Evolutionary conservation across 1,140 invertebrate species (phyloP).

Genomic region (Orussus abietinus): DNA sequence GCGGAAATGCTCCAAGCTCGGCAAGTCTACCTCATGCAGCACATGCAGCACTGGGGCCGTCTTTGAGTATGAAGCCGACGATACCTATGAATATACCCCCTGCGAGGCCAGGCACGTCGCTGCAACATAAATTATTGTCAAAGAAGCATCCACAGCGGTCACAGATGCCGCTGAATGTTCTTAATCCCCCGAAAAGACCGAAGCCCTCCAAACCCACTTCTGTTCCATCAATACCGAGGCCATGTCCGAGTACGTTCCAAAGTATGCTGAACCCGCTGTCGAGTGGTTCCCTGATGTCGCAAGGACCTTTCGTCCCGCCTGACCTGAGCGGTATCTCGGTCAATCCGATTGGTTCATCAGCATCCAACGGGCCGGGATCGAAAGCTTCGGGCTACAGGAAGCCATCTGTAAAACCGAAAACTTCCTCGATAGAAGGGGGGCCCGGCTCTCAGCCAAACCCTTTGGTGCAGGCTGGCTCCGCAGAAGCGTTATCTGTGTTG

Average conservation of each 20-base stretch:
- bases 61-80: conserved; percentile 25
- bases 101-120: conserved; percentile 23
- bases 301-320: conserved; percentile 25
- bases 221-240: no score
- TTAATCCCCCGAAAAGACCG: conserved; percentile 24
- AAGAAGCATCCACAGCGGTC: conserved; percentile 39
- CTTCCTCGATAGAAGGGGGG: conserved; percentile 16
- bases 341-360: conserved; percentile 21
- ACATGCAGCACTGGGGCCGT: conserved; percentile 18
- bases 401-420: conserved; percentile 19
- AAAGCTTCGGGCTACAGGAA: conserved; percentile 27
- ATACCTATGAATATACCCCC: conserved; percentile 25
- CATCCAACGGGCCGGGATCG: conserved; percentile 6
- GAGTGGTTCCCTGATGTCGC: conserved; percentile 13
- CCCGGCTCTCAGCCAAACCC: conserved; percentile 13
- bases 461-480: conserved; percentile 16
- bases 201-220: conserved; percentile 18
- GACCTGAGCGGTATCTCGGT: conserved; percentile 38
- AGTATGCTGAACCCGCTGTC: conserved; percentile 19
- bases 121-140: conserved; percentile 43
- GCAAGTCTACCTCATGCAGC: conserved; percentile 16
- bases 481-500: conserved; percentile 35
- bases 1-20: conserved; percentile 1
- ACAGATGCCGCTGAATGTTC: conserved; percentile 11
- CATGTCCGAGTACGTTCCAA: conserved; percentile 20